Base-by-base conservation (phyloP, 2,888 invertebrate species). In the Drosophila trichaetosa region DNA sequence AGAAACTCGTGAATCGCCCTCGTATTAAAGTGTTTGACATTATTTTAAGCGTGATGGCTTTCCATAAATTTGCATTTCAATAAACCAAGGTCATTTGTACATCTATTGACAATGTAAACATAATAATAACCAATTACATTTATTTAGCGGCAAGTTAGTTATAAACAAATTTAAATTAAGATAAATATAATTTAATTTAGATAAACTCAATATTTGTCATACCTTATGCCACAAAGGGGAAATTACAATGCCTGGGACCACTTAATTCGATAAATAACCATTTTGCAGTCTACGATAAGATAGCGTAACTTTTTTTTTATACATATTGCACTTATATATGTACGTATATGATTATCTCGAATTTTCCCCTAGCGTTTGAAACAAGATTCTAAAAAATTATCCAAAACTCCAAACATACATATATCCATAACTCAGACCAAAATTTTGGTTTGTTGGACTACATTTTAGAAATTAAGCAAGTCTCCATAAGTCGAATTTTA, bases 51-150 rank as follows among this genome's bases (percentile, higher is more conserved):
- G 48, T 34, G 16, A 40, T 46, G 24, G 48, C 67, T 73, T 76
- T 81, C 63, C 81, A 89, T 89, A 73, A 74, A 79, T 87, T 67
- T 83, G 70, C 74, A 84, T 79, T 21, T 51, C 61, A 71, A 76
- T 53, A 13, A 69, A 59, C 56, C 84, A 85, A 85, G 89, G 89
- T 89, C 85, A 72, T 63, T 69, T 73, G 33, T 54, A 46, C 58
- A 58, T 72, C 59, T 54, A 74, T 69, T 31, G 46, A 29, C 48
- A 24, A 18, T 71, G 69, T 83, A 54, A 73, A 63, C 65, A 63
- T 16, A 24, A 38, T n/a, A 58, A 76, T 62, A 62, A 65, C 51
- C 27, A 53, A 16, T 29, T 33, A 3, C 5, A 13, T 51, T 46
- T 49, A 24, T 51, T 24, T 40, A 18, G 18, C 16, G 29, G 21